Conservation (phyloP, 2,888 invertebrate genomes). For the Oithona nana region DNA sequence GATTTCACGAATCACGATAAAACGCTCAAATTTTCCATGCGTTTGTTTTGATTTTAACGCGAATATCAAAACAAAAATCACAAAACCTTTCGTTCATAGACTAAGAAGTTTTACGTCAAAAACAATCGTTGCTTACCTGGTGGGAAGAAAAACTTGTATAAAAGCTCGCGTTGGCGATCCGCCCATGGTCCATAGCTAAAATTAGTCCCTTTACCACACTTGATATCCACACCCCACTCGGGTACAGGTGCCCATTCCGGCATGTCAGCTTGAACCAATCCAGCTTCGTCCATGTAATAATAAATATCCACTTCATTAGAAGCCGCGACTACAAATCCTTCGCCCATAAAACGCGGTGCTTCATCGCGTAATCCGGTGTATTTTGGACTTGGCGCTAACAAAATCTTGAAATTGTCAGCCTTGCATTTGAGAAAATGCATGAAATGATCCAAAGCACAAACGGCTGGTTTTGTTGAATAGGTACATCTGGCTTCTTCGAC, state of each 20-base stretch:
- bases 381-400: slow-evolving; percentile 31
- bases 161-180: slow-evolving; percentile 79
- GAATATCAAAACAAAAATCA: too few species aligned
- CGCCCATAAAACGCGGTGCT: slow-evolving; percentile 92
- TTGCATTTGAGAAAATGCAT: slow-evolving; percentile 90
- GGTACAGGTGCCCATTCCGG: slow-evolving; percentile 81
- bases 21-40: too few species aligned
- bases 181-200: slow-evolving; percentile 99
- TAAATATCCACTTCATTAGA: slow-evolving; percentile 84
- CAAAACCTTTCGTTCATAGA: too few species aligned
- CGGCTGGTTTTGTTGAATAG: slow-evolving; percentile 86
- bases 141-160: slow-evolving; percentile 91
- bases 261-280: slow-evolving; percentile 70
- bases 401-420: slow-evolving; percentile 69
- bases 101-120: slow-evolving; percentile 19
- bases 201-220: slow-evolving; percentile 70
- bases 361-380: slow-evolving; percentile 82
- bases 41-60: too few species aligned
- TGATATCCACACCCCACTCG: slow-evolving; percentile 86
- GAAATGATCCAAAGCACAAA: slow-evolving; percentile 74
- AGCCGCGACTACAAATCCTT: slow-evolving; percentile 90
- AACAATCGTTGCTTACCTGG: slow-evolving; percentile 32
- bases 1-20: too few species aligned
- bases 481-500: slow-evolving; percentile 85
- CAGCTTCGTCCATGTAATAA: slow-evolving; percentile 90